Conservation (phyloP, 2,113 vertebrate genomes). For the Corythoichthys intestinalis region DNA sequence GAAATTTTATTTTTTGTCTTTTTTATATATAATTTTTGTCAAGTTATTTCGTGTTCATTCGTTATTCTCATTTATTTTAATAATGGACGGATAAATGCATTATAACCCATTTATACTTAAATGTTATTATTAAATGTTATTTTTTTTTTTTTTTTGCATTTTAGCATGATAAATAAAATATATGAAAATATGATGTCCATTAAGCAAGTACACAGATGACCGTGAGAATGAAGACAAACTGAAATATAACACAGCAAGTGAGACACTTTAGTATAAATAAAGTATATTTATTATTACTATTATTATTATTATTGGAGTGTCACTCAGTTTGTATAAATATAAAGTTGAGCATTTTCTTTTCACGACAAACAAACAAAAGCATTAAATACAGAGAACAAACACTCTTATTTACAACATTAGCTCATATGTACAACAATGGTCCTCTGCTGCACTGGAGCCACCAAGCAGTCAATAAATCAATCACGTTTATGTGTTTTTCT, state of each 20-base stretch:
- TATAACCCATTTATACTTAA: too few species aligned
- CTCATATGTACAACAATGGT: constrained; percentile 76
- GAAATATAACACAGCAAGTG: background rate
- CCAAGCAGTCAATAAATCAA: background rate
- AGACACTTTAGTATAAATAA: constrained; percentile 81
- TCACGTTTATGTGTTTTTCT: background rate
- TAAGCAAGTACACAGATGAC: background rate
- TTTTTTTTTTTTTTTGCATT: too few species aligned
- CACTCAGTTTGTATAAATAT: constrained; percentile 92
- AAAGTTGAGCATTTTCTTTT: constrained; percentile 79
- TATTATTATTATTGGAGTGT: constrained; percentile 67
- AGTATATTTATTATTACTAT: constrained; percentile 69
- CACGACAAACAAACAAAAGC: constrained; percentile 86
- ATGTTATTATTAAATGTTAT: too few species aligned
- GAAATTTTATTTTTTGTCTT: too few species aligned
- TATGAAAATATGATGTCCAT: too few species aligned
- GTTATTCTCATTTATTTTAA: too few species aligned
- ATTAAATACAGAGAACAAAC: constrained; percentile 87
- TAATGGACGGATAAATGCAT: too few species aligned
- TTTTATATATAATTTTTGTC: too few species aligned
- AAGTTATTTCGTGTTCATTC: too few species aligned
- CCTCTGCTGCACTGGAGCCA: constrained; percentile 70
- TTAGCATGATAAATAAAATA: too few species aligned
- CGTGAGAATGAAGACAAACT: background rate
- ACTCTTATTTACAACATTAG: constrained; percentile 85